Evolutionary conservation across 1,140 invertebrate genomes (phyloP), one percentile per base, ranked within the genome.

Genomic region (Euura saliciscinereae): DNA sequence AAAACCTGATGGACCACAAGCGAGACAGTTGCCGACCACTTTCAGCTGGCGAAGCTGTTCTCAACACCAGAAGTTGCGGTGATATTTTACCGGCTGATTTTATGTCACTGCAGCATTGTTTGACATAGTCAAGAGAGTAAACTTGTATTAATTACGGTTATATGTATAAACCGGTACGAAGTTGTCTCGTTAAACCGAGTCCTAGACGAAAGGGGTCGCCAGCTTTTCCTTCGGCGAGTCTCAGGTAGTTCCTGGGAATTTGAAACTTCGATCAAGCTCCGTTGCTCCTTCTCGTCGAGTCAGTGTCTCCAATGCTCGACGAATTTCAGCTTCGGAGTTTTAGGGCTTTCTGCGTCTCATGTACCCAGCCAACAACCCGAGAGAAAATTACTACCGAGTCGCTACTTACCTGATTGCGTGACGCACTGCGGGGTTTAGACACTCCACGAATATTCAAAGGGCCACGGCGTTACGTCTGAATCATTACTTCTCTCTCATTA

Each of bases 71-170:
- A 59, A 59, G 51, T 59, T 59, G 3, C 2, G 3, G 51, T n/a
- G 51, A 59, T 59, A n/a, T 11, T 11, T 6, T 59, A 28, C 8
- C 51, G 51, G 51, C 51, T 59, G 51, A 59, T 59, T 59, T 59
- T 59, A n/a, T 28, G 28, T 28, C 28, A 28, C 51, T n/a, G 51
- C 3, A n/a, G 51, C n/a, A 59, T 59, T 59, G 51, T 59, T 59
- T 59, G 51, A 59, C 51, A n/a, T 59, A n/a, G 51, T 11, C 13
- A n/a, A 59, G 28, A 28, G 28, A 28, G 28, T 28, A 59, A n/a
- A n/a, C 51, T 59, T n/a, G 51, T n/a, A 59, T 59, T 59, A 59
- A 59, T 59, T 59, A 59, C 51, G 51, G 51, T 59, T n/a, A 59
- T 59, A n/a, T n/a, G n/a, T n/a, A n/a, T 11, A 59, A 59, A 59